Percentiles rank a stretch among this genome's conserved stretches.
These are phyloP conservation scores for Timema cristinae DNA, from an alignment of 2,888 invertebrate species.

Conservation along the genomic window DNA sequence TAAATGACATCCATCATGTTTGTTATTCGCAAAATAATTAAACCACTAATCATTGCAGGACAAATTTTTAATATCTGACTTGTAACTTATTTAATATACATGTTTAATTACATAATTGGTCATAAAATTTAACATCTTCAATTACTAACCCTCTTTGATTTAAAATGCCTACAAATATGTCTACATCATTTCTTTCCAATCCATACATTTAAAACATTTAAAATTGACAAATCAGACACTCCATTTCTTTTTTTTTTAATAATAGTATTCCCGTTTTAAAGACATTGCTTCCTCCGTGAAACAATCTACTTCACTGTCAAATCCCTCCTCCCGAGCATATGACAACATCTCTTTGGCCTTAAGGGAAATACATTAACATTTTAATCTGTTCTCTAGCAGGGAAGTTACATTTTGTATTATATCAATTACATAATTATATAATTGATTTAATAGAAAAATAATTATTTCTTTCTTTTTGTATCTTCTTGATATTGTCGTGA, in stretches of 20 bases:
- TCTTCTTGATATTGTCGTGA: not conserved
- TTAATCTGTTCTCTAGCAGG: too few species aligned
- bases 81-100: too few species aligned
- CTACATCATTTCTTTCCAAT: not conserved
- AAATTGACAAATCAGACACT: not conserved
- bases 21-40: too few species aligned
- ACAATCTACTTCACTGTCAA: too few species aligned
- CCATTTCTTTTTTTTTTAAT: not conserved
- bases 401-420: too few species aligned
- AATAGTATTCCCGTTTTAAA: not conserved
- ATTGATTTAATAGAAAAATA: not conserved
- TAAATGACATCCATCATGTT: too few species aligned
- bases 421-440: not conserved
- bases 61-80: too few species aligned
- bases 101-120: not conserved
- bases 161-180: not conserved
- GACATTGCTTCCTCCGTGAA: too few species aligned
- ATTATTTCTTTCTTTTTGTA: constrained; percentile 3
- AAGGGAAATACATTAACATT: too few species aligned
- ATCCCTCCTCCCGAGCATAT: too few species aligned
- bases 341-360: too few species aligned
- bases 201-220: not conserved
- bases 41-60: too few species aligned
- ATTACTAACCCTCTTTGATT: not conserved
- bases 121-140: not conserved